phyloP scores from a whole-genome alignment of 2,113 vertebrate species.

The Rostratula benghalensis region DNA sequence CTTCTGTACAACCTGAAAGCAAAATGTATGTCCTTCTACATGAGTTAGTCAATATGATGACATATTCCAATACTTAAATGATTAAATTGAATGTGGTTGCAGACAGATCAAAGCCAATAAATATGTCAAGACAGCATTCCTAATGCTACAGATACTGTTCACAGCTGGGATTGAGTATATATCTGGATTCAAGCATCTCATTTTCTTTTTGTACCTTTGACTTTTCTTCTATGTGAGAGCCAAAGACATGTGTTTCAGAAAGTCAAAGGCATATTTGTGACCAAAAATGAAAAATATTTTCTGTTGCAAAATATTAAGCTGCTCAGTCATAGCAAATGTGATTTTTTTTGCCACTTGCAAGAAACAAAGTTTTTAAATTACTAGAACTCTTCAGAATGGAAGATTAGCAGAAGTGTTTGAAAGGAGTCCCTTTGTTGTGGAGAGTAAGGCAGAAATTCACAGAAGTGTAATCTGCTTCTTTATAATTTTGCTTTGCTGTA shows the following conservation, averaged over 20 bases:
- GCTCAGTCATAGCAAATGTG: not conserved
- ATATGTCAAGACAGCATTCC: not conserved
- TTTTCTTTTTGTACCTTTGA: not conserved
- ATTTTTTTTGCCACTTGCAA: not conserved
- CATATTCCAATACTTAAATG: not conserved
- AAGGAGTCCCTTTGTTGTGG: not conserved
- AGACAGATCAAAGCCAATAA: not conserved
- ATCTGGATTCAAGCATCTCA: not conserved
- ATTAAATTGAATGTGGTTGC: not conserved
- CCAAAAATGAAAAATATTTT: not conserved
- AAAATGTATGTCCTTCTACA: not conserved
- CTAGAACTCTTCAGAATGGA: not conserved
- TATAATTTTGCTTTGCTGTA: not conserved
- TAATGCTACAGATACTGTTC: accelerated
- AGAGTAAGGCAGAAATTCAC: not conserved
- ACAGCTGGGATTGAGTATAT: not conserved
- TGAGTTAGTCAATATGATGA: not conserved
- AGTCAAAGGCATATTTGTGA: not conserved
- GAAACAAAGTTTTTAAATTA: not conserved
- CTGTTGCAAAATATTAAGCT: not conserved
- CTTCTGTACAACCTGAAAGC: not conserved
- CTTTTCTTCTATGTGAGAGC: not conserved
- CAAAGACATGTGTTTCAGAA: not conserved
- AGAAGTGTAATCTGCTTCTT: not conserved
- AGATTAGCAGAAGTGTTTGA: not conserved